Evolutionary conservation across 1,140 invertebrate genomes (phyloP).

Genomic region (Monomorium pharaonis): DNA sequence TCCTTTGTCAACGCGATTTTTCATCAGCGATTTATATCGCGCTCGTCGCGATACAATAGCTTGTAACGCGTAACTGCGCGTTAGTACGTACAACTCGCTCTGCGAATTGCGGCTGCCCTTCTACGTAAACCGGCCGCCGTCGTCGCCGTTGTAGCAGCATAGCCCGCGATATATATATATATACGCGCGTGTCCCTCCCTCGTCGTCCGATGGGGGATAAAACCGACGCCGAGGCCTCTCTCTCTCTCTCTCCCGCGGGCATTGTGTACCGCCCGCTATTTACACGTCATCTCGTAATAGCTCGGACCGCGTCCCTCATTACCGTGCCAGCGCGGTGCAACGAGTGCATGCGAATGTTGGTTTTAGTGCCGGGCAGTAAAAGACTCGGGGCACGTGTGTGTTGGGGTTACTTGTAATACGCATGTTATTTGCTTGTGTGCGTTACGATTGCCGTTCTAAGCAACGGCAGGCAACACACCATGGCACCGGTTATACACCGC

Average conservation of each 20-base stretch:
- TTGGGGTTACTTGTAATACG: not conserved
- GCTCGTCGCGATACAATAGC: slow-evolving; percentile 43
- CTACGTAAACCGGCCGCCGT: not conserved
- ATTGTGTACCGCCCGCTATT: slow-evolving; percentile 63
- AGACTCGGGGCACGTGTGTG: slow-evolving; percentile 37
- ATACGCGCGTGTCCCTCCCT: slow-evolving; percentile 4
- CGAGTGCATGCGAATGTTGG: slow-evolving; percentile 61
- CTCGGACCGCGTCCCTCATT: slow-evolving; percentile 58
- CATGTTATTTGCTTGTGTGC: not conserved
- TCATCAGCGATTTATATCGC: slow-evolving; percentile 45
- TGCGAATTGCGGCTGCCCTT: slow-evolving; percentile 45
- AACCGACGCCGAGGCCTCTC: slow-evolving; percentile 46
- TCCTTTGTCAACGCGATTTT: slow-evolving; percentile 46
- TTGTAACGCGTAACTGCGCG: slow-evolving; percentile 40
- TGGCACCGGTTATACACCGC: not conserved
- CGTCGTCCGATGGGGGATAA: slow-evolving; percentile 55
- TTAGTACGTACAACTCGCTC: slow-evolving; percentile 42
- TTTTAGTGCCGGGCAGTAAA: slow-evolving; percentile 67
- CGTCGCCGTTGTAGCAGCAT: too few relatives aligned
- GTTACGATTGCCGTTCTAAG: slow-evolving; percentile 36
- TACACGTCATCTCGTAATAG: slow-evolving; percentile 69
- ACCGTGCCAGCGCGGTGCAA: slow-evolving; percentile 39
- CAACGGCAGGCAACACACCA: not conserved
- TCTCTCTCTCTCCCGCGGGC: not conserved
- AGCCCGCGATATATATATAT: slow-evolving; percentile 21